These are phyloP conservation scores for Glyphotaelius pellucidus DNA, from an alignment of 2,888 invertebrate genomes.

Conservation along the genomic window DNA sequence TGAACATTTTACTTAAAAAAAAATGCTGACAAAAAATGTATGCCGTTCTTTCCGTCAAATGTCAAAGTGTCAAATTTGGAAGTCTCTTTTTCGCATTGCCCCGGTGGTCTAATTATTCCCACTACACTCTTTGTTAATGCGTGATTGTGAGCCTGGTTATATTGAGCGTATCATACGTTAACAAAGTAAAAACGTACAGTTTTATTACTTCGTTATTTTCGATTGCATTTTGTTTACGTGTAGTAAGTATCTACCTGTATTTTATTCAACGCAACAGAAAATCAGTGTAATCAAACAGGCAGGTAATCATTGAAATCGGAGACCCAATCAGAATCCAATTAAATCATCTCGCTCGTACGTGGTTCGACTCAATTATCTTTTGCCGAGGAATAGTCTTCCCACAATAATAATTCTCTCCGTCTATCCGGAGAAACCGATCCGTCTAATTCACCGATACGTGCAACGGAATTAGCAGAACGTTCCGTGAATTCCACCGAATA, in stretches of 20 bases:
- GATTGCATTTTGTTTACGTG: background rate
- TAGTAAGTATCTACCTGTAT: background rate
- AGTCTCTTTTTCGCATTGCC: too few species aligned
- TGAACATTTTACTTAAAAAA: too few species aligned
- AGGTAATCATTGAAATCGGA: background rate
- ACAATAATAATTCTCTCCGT: background rate
- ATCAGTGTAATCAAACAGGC: background rate
- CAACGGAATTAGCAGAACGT: background rate
- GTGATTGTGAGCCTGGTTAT: too few species aligned
- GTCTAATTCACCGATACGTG: background rate
- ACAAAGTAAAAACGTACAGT: background rate
- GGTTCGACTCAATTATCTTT: background rate
- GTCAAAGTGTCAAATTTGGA: too few species aligned
- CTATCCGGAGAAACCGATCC: background rate
- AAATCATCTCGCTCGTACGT: background rate
- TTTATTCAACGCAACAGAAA: background rate
- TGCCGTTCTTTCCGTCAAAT: too few species aligned
- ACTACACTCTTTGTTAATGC: too few species aligned
- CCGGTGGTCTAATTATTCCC: too few species aligned
- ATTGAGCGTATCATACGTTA: too few species aligned
- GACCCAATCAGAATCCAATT: background rate
- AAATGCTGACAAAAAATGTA: too few species aligned
- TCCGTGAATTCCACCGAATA: background rate
- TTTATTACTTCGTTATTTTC: background rate
- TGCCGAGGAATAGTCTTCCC: background rate